phyloP scores from a whole-genome alignment of 2,888 invertebrate genomes.

The Invenusta paracnida region DNA sequence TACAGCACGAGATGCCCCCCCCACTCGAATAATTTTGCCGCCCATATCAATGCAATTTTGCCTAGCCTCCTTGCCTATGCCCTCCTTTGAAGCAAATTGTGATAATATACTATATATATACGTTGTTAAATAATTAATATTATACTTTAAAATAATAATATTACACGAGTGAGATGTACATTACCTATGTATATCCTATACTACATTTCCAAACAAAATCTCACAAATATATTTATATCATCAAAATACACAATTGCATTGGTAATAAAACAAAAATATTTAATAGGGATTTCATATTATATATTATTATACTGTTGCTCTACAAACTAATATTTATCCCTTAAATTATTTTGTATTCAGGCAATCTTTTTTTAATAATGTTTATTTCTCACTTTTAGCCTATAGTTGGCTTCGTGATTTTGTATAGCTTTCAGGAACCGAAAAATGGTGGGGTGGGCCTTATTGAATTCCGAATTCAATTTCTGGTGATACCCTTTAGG shows the following conservation, averaged over 20 bases:
- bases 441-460: not conserved
- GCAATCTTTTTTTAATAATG: no score
- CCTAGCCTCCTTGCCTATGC: no score
- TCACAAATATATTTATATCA: not conserved
- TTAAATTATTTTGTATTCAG: no score
- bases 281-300: not conserved
- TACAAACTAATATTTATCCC: not conserved
- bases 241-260: not conserved
- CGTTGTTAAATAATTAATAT: not conserved
- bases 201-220: no score
- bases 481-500: not conserved
- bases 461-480: not conserved
- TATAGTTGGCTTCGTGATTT: not conserved
- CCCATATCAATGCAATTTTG: no score
- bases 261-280: not conserved
- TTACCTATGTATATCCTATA: no score
- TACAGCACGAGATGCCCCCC: no score
- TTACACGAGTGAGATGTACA: no score
- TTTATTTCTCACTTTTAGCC: not conserved
- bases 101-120: not conserved
- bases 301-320: not conserved
- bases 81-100: no score
- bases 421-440: not conserved
- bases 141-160: not conserved
- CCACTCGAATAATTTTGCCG: no score